A percentile compares a stretch with the other conserved stretches of the same genome.
These are phyloP conservation scores for human (Homo sapiens) DNA, from an alignment of 2,113 vertebrate genomes.

Conservation along the genomic window GRCh38 chr1:67826001-67826500, in stretches of 20 bases:
- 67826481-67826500: neutral
- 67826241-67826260: neutral
- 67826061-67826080: neutral
- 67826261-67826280: neutral
- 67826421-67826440: neutral
- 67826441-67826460: neutral
- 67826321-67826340: neutral
- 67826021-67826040: neutral
- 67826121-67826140: neutral
- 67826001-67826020: neutral
- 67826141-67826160: neutral
- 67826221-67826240: neutral
- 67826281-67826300: neutral
- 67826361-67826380: neutral
- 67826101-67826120: constrained; percentile 56
- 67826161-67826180: neutral
- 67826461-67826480: neutral
- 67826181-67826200: neutral
- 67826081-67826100: neutral
- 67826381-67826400: neutral
- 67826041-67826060: neutral
- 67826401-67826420: neutral
- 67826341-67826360: neutral
- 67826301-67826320: neutral
- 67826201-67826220: neutral